These are phyloP conservation scores for Glaucomys volans DNA, from an alignment of 2,113 vertebrate species.

Conservation along the genomic window DNA sequence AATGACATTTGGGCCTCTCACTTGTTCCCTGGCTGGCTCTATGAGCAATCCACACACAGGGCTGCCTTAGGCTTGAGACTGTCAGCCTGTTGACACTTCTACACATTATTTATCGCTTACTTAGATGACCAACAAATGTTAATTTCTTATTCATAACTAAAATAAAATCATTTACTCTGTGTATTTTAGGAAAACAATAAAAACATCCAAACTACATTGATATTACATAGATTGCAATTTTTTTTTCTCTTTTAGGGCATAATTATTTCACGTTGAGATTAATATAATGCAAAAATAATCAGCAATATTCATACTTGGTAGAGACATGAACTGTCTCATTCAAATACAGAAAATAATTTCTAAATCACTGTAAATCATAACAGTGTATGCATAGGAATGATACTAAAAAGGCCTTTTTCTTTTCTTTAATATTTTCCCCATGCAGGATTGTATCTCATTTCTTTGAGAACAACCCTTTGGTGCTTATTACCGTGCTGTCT, in stretches of 20 bases:
- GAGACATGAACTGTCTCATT: constrained; percentile 58
- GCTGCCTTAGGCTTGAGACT: background rate
- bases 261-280: constrained; percentile 22
- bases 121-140: background rate
- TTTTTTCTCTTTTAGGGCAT: constrained; percentile 62
- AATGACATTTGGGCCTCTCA: constrained; percentile 22
- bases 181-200: constrained; percentile 27
- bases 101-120: background rate
- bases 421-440: constrained; percentile 22
- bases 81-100: background rate
- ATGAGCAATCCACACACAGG: background rate
- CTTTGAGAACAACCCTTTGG: constrained; percentile 73
- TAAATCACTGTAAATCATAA: constrained; percentile 57
- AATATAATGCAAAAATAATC: constrained; percentile 67
- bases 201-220: background rate
- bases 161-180: background rate
- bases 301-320: constrained; percentile 31
- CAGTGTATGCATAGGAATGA: constrained; percentile 33
- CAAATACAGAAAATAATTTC: constrained; percentile 42
- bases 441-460: constrained; percentile 31
- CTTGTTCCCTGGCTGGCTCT: background rate
- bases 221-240: constrained; percentile 57
- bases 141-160: constrained; percentile 37
- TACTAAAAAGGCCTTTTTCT: constrained; percentile 36
- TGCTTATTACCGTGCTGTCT: constrained; percentile 68